Conservation (phyloP, 2,113 vertebrate species). For the Tragulus kanchil region DNA sequence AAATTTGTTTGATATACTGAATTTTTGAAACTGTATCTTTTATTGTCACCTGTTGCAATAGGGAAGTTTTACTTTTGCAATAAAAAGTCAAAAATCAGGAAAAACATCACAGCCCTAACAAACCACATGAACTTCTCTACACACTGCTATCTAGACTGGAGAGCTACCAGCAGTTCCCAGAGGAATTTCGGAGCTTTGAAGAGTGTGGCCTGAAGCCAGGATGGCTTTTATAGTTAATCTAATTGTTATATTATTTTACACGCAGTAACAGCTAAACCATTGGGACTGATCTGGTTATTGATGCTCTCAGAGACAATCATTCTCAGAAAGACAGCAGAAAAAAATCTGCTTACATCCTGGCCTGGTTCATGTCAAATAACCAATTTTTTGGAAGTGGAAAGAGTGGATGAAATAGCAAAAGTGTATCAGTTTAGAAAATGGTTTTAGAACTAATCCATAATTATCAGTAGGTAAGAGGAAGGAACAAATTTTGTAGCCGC, state of each 20-base stretch:
- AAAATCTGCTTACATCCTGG: background rate
- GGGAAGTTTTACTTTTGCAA: background rate
- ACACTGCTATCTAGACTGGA: constrained; percentile 5
- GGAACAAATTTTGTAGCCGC: background rate
- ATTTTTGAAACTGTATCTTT: background rate
- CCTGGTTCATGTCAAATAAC: constrained; percentile 38
- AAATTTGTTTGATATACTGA: background rate
- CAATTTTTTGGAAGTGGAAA: constrained; percentile 38
- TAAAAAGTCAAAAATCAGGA: background rate
- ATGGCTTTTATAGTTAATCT: constrained; percentile 44
- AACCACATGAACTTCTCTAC: background rate
- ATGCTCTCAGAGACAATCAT: constrained; percentile 9
- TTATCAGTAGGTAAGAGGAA: constrained; percentile 12
- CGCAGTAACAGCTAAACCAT: background rate
- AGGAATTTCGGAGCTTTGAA: constrained; percentile 11
- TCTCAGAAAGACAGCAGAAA: constrained; percentile 17
- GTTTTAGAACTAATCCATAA: constrained; percentile 58
- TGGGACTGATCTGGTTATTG: constrained; percentile 40
- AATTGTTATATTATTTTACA: constrained; percentile 58
- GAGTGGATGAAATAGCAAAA: constrained; percentile 20
- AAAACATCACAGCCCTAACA: background rate
- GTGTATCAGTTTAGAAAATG: constrained; percentile 8
- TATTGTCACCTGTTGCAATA: background rate
- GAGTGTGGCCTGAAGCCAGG: background rate
- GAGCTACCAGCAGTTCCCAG: background rate